These are phyloP conservation scores for Paramormyrops kingsleyae DNA, from an alignment of 2,113 vertebrate species.

Conservation along the genomic window DNA sequence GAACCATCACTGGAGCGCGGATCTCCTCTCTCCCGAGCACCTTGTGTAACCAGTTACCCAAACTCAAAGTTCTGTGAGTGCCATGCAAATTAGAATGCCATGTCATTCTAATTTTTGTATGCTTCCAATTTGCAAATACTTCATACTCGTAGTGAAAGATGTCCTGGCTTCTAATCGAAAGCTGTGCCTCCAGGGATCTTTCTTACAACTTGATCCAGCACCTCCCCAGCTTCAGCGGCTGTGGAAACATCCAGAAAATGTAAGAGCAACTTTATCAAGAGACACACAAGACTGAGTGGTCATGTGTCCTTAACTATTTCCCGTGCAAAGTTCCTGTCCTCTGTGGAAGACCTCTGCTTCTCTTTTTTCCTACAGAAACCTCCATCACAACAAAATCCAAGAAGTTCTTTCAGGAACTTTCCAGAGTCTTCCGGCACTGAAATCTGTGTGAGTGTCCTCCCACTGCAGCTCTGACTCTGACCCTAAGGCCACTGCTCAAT, in stretches of 20 bases:
- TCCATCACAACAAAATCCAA: conserved; percentile 79
- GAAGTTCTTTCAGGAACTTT: conserved; percentile 77
- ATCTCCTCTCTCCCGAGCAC: conserved; percentile 74
- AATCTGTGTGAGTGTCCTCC: conserved; percentile 73
- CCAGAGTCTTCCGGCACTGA: conserved; percentile 68
- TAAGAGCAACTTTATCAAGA: conserved; percentile 13
- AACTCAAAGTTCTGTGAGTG: conserved; percentile 85
- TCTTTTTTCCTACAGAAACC: conserved; percentile 58
- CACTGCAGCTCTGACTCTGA: not conserved
- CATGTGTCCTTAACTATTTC: not conserved
- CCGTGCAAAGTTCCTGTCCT: not conserved
- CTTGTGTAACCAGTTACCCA: conserved; percentile 79
- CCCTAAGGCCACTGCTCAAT: not conserved
- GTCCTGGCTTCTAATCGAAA: not conserved
- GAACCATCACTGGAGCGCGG: conserved; percentile 83
- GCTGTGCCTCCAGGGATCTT: conserved; percentile 67
- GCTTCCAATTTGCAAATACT: not conserved
- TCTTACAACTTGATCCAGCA: conserved; percentile 80
- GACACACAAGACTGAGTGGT: not conserved
- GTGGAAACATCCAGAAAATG: conserved; percentile 67
- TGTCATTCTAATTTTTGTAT: not conserved
- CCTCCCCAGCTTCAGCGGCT: conserved; percentile 76
- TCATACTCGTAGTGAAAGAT: not conserved
- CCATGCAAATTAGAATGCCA: too few relatives aligned
- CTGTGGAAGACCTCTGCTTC: not conserved